These are phyloP conservation scores for Castor canadensis DNA, from an alignment of 2,113 vertebrate species.

Conservation along the genomic window DNA sequence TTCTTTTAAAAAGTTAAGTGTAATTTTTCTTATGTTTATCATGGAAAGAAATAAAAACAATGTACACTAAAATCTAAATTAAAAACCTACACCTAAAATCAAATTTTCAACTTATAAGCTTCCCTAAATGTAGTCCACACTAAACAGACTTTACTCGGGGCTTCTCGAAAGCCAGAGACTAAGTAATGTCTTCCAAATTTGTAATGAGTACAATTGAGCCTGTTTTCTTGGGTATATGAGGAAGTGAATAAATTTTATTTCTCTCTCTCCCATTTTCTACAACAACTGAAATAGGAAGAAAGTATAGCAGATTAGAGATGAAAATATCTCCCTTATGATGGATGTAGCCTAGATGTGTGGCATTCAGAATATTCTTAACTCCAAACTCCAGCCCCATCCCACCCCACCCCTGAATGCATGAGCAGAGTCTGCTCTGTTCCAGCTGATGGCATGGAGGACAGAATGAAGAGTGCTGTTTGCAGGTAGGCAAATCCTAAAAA, in stretches of 20 bases:
- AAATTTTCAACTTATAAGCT: slow-evolving; percentile 42
- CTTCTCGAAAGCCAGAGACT: slow-evolving; percentile 10
- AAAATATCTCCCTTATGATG: not conserved
- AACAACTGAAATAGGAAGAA: not conserved
- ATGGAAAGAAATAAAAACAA: not conserved
- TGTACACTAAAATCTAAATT: not conserved
- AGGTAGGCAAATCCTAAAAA: not conserved
- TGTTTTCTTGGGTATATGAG: not conserved
- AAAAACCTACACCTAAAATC: not conserved
- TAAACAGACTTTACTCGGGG: not conserved
- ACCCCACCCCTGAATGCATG: not conserved
- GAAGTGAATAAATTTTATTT: slow-evolving; percentile 7
- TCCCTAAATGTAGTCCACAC: not conserved
- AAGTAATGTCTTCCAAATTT: slow-evolving; percentile 5
- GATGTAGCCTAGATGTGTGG: not conserved
- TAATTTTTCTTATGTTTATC: not conserved
- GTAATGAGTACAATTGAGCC: slow-evolving; percentile 26
- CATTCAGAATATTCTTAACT: not conserved
- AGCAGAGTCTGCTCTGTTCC: not conserved
- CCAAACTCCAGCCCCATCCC: not conserved
- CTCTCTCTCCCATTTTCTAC: not conserved
- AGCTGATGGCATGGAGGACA: not conserved
- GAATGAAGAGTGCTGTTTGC: not conserved
- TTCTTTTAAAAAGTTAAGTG: not conserved
- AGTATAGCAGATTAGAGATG: not conserved